Percentiles rank a stretch among this genome's conserved stretches.
These are phyloP conservation scores for Monochamus saltuarius DNA, from an alignment of 1,140 invertebrate genomes.

Conservation along the genomic window DNA sequence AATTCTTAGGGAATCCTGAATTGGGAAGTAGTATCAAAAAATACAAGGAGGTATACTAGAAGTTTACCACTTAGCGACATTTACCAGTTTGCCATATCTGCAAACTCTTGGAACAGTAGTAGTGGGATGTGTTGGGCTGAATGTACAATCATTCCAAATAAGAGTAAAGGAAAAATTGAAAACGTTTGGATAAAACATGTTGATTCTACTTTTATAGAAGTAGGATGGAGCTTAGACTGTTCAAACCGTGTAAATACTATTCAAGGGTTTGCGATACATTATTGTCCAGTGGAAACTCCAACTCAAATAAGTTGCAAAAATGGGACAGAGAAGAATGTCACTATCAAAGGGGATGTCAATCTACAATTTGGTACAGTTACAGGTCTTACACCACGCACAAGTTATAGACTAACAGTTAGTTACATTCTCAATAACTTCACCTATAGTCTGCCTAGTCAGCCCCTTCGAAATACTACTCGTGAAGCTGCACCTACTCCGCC, in stretches of 20 bases:
- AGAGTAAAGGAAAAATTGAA: conserved; percentile 66
- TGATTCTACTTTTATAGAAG: conserved; percentile 57
- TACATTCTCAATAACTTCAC: conserved; percentile 68
- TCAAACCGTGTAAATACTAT: conserved; percentile 56
- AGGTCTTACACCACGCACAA: conserved; percentile 71
- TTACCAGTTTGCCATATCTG: conserved; percentile 70
- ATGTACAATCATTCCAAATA: conserved; percentile 71
- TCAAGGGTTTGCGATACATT: conserved; percentile 66
- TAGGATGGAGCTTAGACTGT: too few species aligned
- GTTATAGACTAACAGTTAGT: conserved; percentile 72
- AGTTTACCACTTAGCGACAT: conserved; percentile 55
- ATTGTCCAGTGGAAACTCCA: conserved; percentile 63
- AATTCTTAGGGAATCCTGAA: conserved; percentile 57
- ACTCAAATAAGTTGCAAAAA: conserved; percentile 53
- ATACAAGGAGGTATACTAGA: conserved; percentile 55
- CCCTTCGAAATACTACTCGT: conserved; percentile 66
- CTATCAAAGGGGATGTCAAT: conserved; percentile 7
- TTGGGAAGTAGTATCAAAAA: conserved; percentile 56
- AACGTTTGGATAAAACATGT: conserved; percentile 63
- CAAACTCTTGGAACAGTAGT: conserved; percentile 61
- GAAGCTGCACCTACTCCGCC: conserved; percentile 67
- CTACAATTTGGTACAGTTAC: conserved; percentile 15
- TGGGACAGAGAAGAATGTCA: conserved; percentile 20
- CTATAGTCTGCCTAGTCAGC: conserved; percentile 7
- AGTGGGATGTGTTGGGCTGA: conserved; percentile 76